Evolutionary conservation across 2,113 vertebrate genomes (phyloP).

Genomic region (Dicaeum eximium): DNA sequence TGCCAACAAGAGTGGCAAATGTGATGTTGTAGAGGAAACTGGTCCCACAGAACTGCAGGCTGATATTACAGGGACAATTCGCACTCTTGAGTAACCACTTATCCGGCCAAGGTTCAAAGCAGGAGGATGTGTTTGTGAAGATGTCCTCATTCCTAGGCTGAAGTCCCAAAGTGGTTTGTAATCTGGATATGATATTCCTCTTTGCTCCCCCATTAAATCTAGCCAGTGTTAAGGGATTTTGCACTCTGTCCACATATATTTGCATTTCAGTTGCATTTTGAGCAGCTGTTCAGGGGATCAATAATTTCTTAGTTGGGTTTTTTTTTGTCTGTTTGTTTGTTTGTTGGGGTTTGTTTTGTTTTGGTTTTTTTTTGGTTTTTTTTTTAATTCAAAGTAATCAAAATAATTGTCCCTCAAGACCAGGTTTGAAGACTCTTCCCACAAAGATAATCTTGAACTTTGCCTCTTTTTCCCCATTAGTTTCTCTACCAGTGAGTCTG

Average conservation of each 20-base stretch:
- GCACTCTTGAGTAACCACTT: neutral
- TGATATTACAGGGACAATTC: neutral
- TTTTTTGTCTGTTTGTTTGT: too few relatives aligned
- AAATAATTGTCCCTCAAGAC: neutral
- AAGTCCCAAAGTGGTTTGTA: neutral
- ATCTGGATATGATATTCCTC: neutral
- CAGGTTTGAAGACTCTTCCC: neutral
- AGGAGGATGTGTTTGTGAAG: neutral
- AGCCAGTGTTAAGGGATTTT: neutral
- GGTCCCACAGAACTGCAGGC: neutral
- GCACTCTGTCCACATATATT: neutral
- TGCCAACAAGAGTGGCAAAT: neutral
- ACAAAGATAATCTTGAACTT: neutral
- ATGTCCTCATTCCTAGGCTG: rapidly evolving
- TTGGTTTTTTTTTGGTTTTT: too few relatives aligned
- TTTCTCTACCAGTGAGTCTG: neutral
- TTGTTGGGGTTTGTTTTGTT: too few relatives aligned
- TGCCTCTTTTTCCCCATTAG: neutral
- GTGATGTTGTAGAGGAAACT: neutral
- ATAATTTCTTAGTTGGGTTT: rapidly evolving
- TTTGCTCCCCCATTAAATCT: neutral
- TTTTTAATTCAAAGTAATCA: neutral
- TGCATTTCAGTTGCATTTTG: neutral
- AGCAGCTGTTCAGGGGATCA: neutral
- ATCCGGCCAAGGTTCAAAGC: neutral